These are phyloP conservation scores for Talpa occidentalis DNA, from an alignment of 2,113 vertebrate genomes.

Conservation along the genomic window DNA sequence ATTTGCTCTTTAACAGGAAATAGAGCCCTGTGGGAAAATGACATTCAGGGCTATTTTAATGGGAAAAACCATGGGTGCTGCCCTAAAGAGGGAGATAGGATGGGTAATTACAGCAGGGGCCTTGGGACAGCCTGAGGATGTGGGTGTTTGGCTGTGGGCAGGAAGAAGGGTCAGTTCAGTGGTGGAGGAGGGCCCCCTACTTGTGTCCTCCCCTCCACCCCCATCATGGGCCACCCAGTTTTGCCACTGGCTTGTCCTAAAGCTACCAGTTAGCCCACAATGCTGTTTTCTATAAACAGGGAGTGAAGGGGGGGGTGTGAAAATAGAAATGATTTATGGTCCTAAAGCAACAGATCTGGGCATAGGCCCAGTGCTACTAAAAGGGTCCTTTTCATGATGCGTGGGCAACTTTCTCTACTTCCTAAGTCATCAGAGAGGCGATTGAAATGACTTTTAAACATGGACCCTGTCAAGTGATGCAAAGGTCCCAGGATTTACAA, in stretches of 20 bases:
- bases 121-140: background rate
- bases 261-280: background rate
- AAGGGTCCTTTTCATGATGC: slow-evolving; percentile 85
- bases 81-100: background rate
- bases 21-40: slow-evolving; percentile 21
- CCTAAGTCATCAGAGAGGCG: slow-evolving; percentile 85
- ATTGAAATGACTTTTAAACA: slow-evolving; percentile 87
- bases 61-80: background rate
- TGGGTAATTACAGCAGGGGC: background rate
- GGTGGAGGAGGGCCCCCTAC: background rate
- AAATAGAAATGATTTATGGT: slow-evolving; percentile 79
- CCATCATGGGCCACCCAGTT: background rate
- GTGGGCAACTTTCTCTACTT: slow-evolving; percentile 72
- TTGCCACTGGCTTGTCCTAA: background rate
- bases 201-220: too few species aligned
- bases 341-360: slow-evolving; percentile 83
- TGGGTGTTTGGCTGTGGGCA: background rate
- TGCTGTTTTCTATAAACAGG: slow-evolving; percentile 48
- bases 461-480: slow-evolving; percentile 90
- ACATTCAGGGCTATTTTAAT: background rate
- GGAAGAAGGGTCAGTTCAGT: background rate
- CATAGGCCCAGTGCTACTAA: slow-evolving; percentile 85
- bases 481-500: slow-evolving; percentile 92
- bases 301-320: background rate
- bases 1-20: background rate